phyloP scores from a whole-genome alignment of 1,140 invertebrate species.

The Stenopsyche tienmushanensis region DNA sequence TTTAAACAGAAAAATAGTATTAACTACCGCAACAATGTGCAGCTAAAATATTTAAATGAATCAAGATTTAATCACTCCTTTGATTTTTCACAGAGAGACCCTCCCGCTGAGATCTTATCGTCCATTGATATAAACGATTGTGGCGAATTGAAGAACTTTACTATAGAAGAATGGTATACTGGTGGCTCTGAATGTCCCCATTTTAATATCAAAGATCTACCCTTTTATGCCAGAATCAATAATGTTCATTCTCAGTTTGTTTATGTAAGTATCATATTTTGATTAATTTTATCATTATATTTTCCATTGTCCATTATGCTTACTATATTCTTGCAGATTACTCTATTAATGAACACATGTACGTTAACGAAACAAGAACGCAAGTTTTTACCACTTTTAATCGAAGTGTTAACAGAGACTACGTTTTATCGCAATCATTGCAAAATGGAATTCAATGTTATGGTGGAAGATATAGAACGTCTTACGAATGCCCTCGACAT shows the following conservation, averaged over 20 bases:
- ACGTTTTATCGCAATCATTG: slow-evolving; percentile 59
- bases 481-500: slow-evolving; percentile 69
- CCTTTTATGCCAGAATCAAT: slow-evolving; percentile 76
- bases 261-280: background rate
- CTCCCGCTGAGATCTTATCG: slow-evolving; percentile 66
- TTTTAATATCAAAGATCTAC: slow-evolving; percentile 66
- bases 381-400: slow-evolving; percentile 70
- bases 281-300: no score
- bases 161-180: slow-evolving; percentile 61
- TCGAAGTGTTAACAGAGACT: slow-evolving; percentile 70
- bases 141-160: slow-evolving; percentile 65
- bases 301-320: no score
- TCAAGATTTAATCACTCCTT: background rate
- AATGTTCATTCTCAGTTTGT: slow-evolving; percentile 57
- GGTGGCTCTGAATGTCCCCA: slow-evolving; percentile 55
- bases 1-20: slow-evolving; percentile 15
- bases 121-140: slow-evolving; percentile 70
- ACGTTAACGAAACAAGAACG: slow-evolving; percentile 60
- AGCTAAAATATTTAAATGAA: background rate
- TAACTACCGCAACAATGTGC: background rate
- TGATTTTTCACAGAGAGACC: slow-evolving; percentile 54
- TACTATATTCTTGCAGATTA: no score
- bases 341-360: slow-evolving; percentile 71
- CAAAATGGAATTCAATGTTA: slow-evolving; percentile 67
- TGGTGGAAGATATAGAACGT: slow-evolving; percentile 73